Conservation (phyloP, 2,113 vertebrate genomes). For the Hippopotamus amphibius region DNA sequence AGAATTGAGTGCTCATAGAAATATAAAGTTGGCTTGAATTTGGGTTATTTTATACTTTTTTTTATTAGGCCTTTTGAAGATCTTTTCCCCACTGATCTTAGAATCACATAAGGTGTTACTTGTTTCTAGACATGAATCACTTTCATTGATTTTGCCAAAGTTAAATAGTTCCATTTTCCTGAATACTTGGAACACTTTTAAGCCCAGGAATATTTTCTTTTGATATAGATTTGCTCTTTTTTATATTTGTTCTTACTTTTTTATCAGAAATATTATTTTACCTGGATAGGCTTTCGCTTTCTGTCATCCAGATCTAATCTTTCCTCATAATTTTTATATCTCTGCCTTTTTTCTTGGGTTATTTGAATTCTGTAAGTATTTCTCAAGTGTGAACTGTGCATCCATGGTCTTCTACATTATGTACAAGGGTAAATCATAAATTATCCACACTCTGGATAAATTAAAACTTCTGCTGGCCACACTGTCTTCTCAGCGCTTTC, state of each 20-base stretch:
- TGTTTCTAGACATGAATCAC: background rate
- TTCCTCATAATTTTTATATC: background rate
- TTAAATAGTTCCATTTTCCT: background rate
- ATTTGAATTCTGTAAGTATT: background rate
- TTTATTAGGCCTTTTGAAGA: background rate
- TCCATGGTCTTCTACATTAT: background rate
- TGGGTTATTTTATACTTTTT: background rate
- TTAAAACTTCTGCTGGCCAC: no score
- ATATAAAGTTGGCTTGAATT: background rate
- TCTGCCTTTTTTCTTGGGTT: background rate
- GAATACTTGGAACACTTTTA: background rate
- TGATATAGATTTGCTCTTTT: background rate
- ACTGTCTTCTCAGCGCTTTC: no score
- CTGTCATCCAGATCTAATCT: background rate
- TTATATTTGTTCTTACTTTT: background rate
- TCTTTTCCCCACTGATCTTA: background rate
- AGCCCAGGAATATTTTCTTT: background rate
- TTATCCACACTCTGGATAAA: no score
- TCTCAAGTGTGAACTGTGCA: background rate
- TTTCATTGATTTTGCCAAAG: background rate
- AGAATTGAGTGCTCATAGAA: background rate
- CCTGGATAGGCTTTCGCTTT: background rate
- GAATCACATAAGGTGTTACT: background rate
- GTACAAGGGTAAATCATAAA: no score
- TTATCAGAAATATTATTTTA: slow-evolving; percentile 3